Percentiles rank a stretch among this genome's conserved stretches.
These are phyloP conservation scores for Caligus rogercresseyi DNA, from an alignment of 1,140 invertebrate genomes.

Conservation along the genomic window DNA sequence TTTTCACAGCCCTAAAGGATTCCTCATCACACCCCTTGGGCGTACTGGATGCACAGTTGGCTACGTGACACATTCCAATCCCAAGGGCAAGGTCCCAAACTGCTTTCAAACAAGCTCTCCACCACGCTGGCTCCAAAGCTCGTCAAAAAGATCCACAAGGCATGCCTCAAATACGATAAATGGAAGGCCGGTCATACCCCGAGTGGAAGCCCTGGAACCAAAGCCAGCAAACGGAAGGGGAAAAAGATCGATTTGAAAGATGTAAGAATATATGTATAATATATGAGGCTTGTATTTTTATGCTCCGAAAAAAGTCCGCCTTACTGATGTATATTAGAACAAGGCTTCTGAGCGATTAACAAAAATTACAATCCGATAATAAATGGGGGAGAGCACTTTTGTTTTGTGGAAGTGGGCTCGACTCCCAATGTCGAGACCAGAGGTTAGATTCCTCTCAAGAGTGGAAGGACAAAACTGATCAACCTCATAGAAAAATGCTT, in stretches of 20 bases:
- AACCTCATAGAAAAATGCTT: no score
- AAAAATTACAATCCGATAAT: no score
- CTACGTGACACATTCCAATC: slow-evolving; percentile 71
- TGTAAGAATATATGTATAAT: no score
- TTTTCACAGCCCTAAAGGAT: slow-evolving; percentile 26
- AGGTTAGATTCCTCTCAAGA: no score
- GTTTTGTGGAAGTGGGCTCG: no score
- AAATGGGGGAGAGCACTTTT: no score
- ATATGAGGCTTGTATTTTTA: no score
- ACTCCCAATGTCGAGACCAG: no score
- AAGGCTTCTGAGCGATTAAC: no score
- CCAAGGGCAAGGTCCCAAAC: slow-evolving; percentile 61
- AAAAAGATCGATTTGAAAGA: slow-evolving; percentile 10
- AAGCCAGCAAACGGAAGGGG: slow-evolving; percentile 51
- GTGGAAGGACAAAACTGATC: no score
- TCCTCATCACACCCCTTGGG: slow-evolving; percentile 33
- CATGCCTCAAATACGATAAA: slow-evolving; percentile 48
- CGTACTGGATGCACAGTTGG: slow-evolving; percentile 49
- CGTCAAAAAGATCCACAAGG: slow-evolving; percentile 59
- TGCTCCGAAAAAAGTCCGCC: no score
- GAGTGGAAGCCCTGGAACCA: slow-evolving; percentile 64
- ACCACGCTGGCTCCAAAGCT: slow-evolving; percentile 64
- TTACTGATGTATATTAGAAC: no score
- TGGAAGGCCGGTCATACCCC: slow-evolving; percentile 61
- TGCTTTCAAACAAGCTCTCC: slow-evolving; percentile 74